Evolutionary conservation across 2,113 vertebrate genomes (phyloP), one percentile per base, ranked within the genome.

Genomic region (Sebastes schlegelii): DNA sequence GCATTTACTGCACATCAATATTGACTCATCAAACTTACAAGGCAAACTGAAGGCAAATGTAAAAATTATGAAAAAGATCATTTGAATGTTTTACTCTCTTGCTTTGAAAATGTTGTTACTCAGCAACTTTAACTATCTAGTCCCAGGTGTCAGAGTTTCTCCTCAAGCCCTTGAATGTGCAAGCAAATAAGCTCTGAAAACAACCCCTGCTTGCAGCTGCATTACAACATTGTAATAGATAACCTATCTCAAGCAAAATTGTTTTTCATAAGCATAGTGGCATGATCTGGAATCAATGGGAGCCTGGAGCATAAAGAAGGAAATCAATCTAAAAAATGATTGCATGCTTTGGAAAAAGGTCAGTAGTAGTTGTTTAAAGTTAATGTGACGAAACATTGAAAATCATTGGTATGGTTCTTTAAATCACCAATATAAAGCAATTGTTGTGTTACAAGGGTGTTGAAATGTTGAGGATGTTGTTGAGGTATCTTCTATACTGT

Each of bases 301-400:
- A 51, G 12, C 48, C 6, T 71, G 55, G 23, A 71, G 58, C n/a
- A n/a, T 66, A n/a, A 48, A 69, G 16, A 70, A 61, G 23, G 45
- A 83, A 86, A 66, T 62, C 52, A 54, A 52, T 75, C 12, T 40
- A 42, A 60, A 40, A 34, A 65, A 51, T 8, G 0, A 68, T 40
- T 80, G 5, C 19, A 43, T 52, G 17, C 45, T 86, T 26, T 77
- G 4, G 17, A 42, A 72, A 64, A 76, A 71, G 26, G 60, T 76
- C 45, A 51, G 60, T 34, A 11, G 12, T 40, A 9, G 42, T 76
- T 71, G 12, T 64, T 63, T 26, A 42, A 52, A 60, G 23, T 68
- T 43, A 63, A 21, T 67, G 46, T 79, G 13, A 62, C 43, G 17
- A 76, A 46, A 48, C 49, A 48, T 55, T 11, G 19, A 65, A 43